Base-by-base conservation (phyloP, 2,797 vertebrate genomes). In the Syngnathus acus region DNA sequence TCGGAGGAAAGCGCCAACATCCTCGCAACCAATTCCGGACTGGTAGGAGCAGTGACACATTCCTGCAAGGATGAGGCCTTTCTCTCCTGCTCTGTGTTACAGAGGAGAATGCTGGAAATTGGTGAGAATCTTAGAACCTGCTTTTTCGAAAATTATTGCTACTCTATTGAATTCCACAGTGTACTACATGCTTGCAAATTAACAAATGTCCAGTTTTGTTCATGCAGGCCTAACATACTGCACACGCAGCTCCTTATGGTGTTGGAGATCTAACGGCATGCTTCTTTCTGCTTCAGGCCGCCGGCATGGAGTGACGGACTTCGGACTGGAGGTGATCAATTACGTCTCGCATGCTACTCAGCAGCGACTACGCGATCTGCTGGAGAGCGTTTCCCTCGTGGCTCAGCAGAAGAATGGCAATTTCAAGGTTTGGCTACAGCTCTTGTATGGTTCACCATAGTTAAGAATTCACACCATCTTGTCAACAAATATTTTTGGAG, bases 51-150 rank as follows among this genome's bases (percentile, higher is more conserved):
- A 0, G 91, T 99, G 82, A 99, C 95, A 2, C 91, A 93, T 72
- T 99, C 96, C 67, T 99, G 96, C 85, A 97, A 97, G 78, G 96
- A 99, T 0, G 95, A 98, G 81, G 92, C 94, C 45, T 99, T 99
- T 79, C 92, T 99, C 51, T 92, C 94, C 72, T 88, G 89, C 0
- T 79, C 92, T 48, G 71, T 92, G 71, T 88, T 99, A 78, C 95
- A 98, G 81, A 93, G 92, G 79, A 93, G 94, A 78, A 95, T 99
- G 81, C 78, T 95, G 85, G 94, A 98, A 82, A 98, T 99, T 66
- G 95, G 96, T 98, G 78, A 67, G 80, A 53, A 2, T 11, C 37
- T 32, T 32, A 4, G 32, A 32, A 32, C 32, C 32, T 4, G 26
- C 54, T 62, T 10, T 4, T 43, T 14, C 6, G 0, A 10, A 40